Conservation (phyloP, 1,140 invertebrate genomes). For the Drosophila melanogaster region Release_6_plus_ISO1_MT NT_037436.4:13957001-13957500, state of each 20-base stretch:
- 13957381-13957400: no score
- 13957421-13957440: no score
- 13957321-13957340: no score
- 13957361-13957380: no score
- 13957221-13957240: not conserved
- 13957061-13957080: not conserved
- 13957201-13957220: not conserved
- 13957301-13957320: no score
- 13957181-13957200: constrained; percentile 8
- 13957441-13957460: no score
- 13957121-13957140: constrained; percentile 47
- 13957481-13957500: no score
- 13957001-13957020: constrained; percentile 65
- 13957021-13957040: constrained; percentile 53
- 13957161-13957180: constrained; percentile 48
- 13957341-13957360: no score
- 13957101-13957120: constrained; percentile 48
- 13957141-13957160: constrained; percentile 62
- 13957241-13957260: not conserved
- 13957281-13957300: no score
- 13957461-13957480: no score
- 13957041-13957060: constrained; percentile 16
- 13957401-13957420: no score
- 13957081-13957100: constrained; percentile 15
- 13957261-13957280: no score